Evolutionary conservation across 37 sponge, comb jelly and placozoan genomes (phyloP), one percentile per base, ranked within the genome.

Genomic region (Hormiphora californensis): DNA sequence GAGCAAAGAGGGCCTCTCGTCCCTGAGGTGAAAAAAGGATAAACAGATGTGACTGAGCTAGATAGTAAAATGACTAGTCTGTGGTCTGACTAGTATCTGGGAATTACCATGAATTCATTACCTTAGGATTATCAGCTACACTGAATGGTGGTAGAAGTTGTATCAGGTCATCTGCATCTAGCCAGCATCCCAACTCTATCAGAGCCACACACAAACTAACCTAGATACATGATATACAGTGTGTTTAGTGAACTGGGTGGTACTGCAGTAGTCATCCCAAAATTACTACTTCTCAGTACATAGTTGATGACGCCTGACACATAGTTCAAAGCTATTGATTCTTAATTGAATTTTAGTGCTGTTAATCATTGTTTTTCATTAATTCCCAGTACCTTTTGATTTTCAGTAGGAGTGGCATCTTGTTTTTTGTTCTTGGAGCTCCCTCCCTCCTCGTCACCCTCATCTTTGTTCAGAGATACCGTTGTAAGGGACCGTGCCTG

Each of bases 81-180:
- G 53, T 9, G 9, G 53, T n/a, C n/a, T n/a, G n/a, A n/a, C n/a
- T n/a, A n/a, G n/a, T n/a, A n/a, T 49, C 53, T 49, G 15, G 9
- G 9, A 9, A 49, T 49, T 15, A 49, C 53, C 15, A 49, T 15
- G 53, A n/a, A n/a, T n/a, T n/a, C n/a, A n/a, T n/a, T n/a, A n/a
- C n/a, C 21, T 57, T 27, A 7, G 67, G 67, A 65, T 33, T 33
- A 19, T 33, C 38, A 3, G 67, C 38, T 31, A 65, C 67, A 28
- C 67, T 65, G 37, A 36, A 65, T 0, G 67, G 67, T 4, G 67
- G 67, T 65, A 65, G 32, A 38, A 65, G 67, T 17, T 65, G 67
- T 65, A 65, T 65, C 33, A 65, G 67, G 17, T 65, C 67, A 17
- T 65, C 67, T 65, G 67, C 33, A 8, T 65, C 67, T 27, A 65